These are phyloP conservation scores for Eupeodes luniger DNA, from an alignment of 2,888 invertebrate genomes.

Conservation along the genomic window DNA sequence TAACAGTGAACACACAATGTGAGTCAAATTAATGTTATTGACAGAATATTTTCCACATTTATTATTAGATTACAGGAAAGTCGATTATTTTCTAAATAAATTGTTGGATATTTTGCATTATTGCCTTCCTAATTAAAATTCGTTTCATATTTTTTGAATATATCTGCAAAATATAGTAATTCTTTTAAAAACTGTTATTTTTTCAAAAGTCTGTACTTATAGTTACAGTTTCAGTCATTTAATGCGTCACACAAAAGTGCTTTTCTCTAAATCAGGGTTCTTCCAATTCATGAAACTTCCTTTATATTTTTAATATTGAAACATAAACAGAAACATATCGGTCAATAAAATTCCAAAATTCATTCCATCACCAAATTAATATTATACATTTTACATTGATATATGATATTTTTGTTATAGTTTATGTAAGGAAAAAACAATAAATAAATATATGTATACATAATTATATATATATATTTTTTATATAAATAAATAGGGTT, in stretches of 20 bases:
- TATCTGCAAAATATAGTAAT: no score
- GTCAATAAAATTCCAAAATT: constrained; percentile 52
- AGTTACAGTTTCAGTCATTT: background rate
- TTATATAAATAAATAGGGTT: constrained; percentile 56
- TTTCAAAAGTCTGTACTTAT: background rate
- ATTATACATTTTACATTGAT: constrained; percentile 44
- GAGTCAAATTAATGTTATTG: no score
- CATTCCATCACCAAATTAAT: constrained; percentile 61
- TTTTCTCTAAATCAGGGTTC: constrained; percentile 1
- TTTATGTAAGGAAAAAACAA: constrained; percentile 55
- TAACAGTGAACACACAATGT: no score
- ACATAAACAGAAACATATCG: constrained; percentile 53
- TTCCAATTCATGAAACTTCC: constrained; percentile 22
- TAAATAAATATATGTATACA: background rate
- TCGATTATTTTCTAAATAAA: no score
- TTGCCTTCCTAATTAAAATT: no score
- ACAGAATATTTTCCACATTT: no score
- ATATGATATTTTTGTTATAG: constrained; percentile 56
- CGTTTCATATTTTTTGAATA: no score
- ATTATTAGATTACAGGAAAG: no score
- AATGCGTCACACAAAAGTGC: background rate
- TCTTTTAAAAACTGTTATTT: no score
- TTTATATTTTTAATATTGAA: constrained; percentile 39
- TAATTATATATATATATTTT: constrained; percentile 12
- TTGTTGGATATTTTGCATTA: no score